Conservation (phyloP, 2,888 invertebrate species). For the Athripsodes cinereus region DNA sequence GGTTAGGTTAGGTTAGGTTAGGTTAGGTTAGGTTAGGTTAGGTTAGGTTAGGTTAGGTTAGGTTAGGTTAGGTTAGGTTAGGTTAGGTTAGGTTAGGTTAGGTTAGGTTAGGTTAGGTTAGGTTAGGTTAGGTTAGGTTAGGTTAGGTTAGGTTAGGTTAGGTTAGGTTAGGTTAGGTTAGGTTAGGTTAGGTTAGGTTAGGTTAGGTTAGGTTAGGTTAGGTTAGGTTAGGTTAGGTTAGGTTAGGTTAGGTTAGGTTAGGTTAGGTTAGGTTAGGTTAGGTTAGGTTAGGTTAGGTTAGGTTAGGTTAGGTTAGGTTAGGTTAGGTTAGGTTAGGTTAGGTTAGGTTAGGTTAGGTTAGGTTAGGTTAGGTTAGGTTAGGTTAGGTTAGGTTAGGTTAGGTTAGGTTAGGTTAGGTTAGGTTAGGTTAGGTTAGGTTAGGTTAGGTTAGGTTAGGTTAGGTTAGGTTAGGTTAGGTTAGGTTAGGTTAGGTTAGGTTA, state of each 20-base stretch:
- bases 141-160: conserved; percentile 14
- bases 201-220: conserved; percentile 12
- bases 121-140: conserved; percentile 14
- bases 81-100: conserved; percentile 14
- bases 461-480: background rate
- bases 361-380: background rate
- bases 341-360: background rate
- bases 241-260: conserved; percentile 7
- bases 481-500: background rate
- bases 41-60: conserved; percentile 1
- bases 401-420: background rate
- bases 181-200: conserved; percentile 14
- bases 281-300: background rate
- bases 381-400: background rate
- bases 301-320: background rate
- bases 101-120: conserved; percentile 14
- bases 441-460: background rate
- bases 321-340: background rate
- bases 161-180: conserved; percentile 12
- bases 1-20: background rate
- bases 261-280: conserved; percentile 3
- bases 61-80: background rate
- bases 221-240: conserved; percentile 14
- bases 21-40: background rate
- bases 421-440: background rate